Conservation (phyloP, 2,113 vertebrate genomes). For the Polyodon spathula region DNA sequence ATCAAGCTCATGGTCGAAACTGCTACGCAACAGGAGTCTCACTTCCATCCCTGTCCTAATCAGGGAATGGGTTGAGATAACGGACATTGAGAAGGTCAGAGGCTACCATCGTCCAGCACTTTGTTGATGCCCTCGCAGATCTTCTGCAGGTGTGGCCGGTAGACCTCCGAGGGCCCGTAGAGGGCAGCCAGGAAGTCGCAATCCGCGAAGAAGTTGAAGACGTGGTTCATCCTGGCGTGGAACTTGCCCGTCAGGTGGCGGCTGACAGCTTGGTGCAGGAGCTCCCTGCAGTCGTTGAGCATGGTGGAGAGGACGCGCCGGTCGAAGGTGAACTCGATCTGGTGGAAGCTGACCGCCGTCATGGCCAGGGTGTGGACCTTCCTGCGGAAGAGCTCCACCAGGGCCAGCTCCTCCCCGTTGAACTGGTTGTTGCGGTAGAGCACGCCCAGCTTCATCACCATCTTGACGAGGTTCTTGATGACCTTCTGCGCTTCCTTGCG, state of each 20-base stretch:
- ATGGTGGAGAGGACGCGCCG: conserved; percentile 75
- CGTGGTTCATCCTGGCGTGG: conserved; percentile 82
- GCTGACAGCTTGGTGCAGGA: conserved; percentile 81
- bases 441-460: conserved; percentile 80
- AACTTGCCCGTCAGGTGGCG: conserved; percentile 86
- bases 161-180: conserved; percentile 76
- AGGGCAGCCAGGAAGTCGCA: conserved; percentile 79
- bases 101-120: conserved; percentile 82
- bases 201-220: conserved; percentile 85
- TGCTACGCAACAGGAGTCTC: no score
- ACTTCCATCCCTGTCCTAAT: neutral
- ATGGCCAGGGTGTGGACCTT: conserved; percentile 83
- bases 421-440: conserved; percentile 84
- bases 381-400: conserved; percentile 77
- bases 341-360: conserved; percentile 86
- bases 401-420: conserved; percentile 63
- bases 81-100: conserved; percentile 51
- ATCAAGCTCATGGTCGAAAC: no score
- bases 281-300: conserved; percentile 78
- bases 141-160: conserved; percentile 63
- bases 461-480: conserved; percentile 89
- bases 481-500: conserved; percentile 85
- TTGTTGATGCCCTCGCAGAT: conserved; percentile 80
- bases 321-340: conserved; percentile 96
- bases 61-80: neutral